phyloP scores from a whole-genome alignment of 2,797 vertebrate genomes.

The Scolopax rusticola region DNA sequence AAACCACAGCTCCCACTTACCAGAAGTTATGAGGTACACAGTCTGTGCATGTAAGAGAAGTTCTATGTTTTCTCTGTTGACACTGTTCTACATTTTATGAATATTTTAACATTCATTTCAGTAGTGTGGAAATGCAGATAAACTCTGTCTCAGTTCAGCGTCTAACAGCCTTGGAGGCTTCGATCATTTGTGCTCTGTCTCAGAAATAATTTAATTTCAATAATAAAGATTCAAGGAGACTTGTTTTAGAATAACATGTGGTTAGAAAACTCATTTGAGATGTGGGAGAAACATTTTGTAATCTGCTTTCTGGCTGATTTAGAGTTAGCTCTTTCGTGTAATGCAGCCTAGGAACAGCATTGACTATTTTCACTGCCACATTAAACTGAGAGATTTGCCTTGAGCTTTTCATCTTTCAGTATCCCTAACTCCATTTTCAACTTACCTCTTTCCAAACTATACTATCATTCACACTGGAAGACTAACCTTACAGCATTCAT shows the following conservation, averaged over 20 bases:
- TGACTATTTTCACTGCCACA: background rate
- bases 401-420: background rate
- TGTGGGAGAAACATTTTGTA: background rate
- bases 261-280: background rate
- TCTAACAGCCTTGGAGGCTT: background rate
- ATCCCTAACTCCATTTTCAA: background rate
- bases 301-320: slow-evolving; percentile 18
- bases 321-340: background rate
- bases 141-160: background rate
- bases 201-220: slow-evolving; percentile 37
- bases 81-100: slow-evolving; percentile 15
- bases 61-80: slow-evolving; percentile 5
- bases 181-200: background rate
- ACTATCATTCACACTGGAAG: background rate
- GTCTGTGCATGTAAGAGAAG: background rate
- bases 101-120: slow-evolving; percentile 37
- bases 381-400: background rate
- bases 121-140: slow-evolving; percentile 9
- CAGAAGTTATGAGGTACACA: slow-evolving; percentile 16
- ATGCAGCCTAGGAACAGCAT: background rate
- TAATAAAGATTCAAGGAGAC: background rate
- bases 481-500: background rate
- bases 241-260: background rate
- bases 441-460: background rate
- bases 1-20: slow-evolving; percentile 20